These are phyloP conservation scores for Chloromyia formosa DNA, from an alignment of 2,888 invertebrate species.

Conservation along the genomic window DNA sequence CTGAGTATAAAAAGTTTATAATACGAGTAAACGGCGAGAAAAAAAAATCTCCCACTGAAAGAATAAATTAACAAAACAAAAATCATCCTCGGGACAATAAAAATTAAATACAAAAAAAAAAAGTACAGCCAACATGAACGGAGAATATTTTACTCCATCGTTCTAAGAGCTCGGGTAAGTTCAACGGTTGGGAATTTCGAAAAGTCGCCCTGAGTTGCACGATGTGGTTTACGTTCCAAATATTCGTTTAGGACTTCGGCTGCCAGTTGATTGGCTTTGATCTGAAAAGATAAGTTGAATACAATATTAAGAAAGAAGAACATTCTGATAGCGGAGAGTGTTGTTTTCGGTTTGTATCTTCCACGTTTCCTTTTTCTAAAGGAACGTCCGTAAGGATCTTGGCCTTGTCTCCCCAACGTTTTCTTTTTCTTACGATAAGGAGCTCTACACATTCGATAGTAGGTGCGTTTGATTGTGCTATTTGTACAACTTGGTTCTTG, in stretches of 20 bases:
- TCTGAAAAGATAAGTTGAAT: constrained; percentile 56
- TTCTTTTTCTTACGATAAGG: too few species aligned
- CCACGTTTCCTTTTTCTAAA: too few species aligned
- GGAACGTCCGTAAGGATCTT: too few species aligned
- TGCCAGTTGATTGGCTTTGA: constrained; percentile 59
- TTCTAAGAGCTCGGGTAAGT: constrained; percentile 52
- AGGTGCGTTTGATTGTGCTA: too few species aligned
- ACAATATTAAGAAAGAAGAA: too few species aligned
- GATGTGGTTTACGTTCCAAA: constrained; percentile 62
- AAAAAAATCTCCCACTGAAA: background rate
- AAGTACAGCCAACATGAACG: background rate
- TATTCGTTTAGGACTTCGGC: constrained; percentile 62
- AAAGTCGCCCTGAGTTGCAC: constrained; percentile 60
- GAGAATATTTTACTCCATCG: constrained; percentile 38
- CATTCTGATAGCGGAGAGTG: too few species aligned
- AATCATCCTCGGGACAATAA: constrained; percentile 2
- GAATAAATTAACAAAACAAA: background rate
- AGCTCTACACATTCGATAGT: too few species aligned
- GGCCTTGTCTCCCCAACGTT: too few species aligned
- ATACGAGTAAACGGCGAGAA: background rate
- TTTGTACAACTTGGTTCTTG: too few species aligned
- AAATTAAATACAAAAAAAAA: background rate
- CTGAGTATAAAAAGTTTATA: constrained; percentile 32
- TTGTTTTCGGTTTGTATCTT: too few species aligned
- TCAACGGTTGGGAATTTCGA: constrained; percentile 62